These are phyloP conservation scores for Salpingus planirostris DNA, from an alignment of 2,888 invertebrate species.

Conservation along the genomic window DNA sequence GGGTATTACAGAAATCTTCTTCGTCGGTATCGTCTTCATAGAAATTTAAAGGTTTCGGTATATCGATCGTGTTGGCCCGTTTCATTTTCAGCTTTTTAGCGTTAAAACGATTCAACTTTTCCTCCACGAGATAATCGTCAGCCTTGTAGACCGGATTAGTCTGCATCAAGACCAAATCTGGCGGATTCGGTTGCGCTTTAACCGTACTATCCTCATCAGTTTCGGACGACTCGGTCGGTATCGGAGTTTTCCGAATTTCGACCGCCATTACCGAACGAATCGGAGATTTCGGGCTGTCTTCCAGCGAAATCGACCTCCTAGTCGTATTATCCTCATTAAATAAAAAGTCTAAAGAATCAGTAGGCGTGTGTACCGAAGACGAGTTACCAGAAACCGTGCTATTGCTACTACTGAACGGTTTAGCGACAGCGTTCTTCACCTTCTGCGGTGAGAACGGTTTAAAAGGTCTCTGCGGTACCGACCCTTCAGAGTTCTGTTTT, in stretches of 20 bases:
- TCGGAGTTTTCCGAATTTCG: constrained; percentile 24
- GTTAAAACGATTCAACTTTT: constrained; percentile 43
- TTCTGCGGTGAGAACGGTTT: constrained; percentile 11
- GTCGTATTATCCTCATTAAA: constrained; percentile 24
- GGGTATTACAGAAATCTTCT: constrained; percentile 27
- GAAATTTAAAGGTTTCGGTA: constrained; percentile 58
- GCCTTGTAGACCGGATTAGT: constrained; percentile 32
- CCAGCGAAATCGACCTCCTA: constrained; percentile 18
- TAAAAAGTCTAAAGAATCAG: constrained; percentile 33
- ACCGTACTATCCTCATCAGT: constrained; percentile 29
- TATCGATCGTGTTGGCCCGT: constrained; percentile 82
- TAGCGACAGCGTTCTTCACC: constrained; percentile 39
- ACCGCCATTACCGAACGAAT: constrained; percentile 21
- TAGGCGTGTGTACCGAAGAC: constrained; percentile 36
- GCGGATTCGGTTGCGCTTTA: constrained; percentile 15
- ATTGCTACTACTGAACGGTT: constrained; percentile 36
- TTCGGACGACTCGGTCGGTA: constrained; percentile 25
- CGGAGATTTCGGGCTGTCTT: constrained; percentile 15
- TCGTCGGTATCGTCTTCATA: constrained; percentile 37
- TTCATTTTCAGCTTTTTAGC: constrained; percentile 69
- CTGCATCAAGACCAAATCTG: constrained; percentile 22
- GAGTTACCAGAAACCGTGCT: constrained; percentile 30
- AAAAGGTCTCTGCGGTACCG: constrained; percentile 24
- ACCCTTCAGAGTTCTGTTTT: constrained; percentile 45
- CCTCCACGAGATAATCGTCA: constrained; percentile 9